Evolutionary conservation across 2,888 invertebrate species (phyloP).

Genomic region (Cecidostiba fungosa): DNA sequence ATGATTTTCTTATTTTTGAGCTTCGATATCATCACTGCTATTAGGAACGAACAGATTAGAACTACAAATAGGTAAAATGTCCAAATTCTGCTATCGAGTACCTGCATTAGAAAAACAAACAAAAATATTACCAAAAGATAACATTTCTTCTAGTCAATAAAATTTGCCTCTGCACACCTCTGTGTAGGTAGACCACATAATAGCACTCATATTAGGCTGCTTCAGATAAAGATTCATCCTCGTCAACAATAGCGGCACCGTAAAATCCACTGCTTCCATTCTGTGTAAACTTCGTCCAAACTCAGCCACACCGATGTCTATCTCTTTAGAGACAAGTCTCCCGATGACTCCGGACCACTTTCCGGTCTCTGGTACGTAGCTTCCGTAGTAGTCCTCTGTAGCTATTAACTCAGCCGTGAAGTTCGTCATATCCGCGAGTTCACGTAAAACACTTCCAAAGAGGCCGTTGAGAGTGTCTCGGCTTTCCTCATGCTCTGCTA

Average conservation of each 20-base stretch:
- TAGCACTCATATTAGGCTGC: constrained; percentile 58
- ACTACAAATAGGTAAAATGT: neutral
- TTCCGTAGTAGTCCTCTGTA: constrained; percentile 66
- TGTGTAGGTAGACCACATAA: constrained; percentile 72
- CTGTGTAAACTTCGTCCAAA: constrained; percentile 70
- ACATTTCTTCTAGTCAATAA: neutral
- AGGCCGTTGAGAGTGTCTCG: constrained; percentile 18
- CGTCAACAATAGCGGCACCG: constrained; percentile 70
- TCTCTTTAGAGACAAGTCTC: constrained; percentile 63
- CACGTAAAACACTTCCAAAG: constrained; percentile 40
- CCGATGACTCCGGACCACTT: constrained; percentile 73
- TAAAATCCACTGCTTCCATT: constrained; percentile 71
- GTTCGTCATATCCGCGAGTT: constrained; percentile 17
- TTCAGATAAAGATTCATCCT: constrained; percentile 69
- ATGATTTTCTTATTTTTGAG: constrained; percentile 7
- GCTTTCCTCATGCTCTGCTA: neutral
- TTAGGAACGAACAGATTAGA: constrained; percentile 27
- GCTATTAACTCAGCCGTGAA: constrained; percentile 21
- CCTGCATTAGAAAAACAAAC: neutral
- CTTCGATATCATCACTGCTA: constrained; percentile 47
- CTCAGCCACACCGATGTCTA: constrained; percentile 72
- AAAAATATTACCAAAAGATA: neutral
- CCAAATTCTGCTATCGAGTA: constrained; percentile 53
- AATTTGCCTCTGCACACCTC: constrained; percentile 64
- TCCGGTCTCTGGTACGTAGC: constrained; percentile 29